Evolutionary conservation across 2,113 vertebrate species (phyloP), one percentile per base, ranked within the genome.

Genomic region (Propithecus coquereli): DNA sequence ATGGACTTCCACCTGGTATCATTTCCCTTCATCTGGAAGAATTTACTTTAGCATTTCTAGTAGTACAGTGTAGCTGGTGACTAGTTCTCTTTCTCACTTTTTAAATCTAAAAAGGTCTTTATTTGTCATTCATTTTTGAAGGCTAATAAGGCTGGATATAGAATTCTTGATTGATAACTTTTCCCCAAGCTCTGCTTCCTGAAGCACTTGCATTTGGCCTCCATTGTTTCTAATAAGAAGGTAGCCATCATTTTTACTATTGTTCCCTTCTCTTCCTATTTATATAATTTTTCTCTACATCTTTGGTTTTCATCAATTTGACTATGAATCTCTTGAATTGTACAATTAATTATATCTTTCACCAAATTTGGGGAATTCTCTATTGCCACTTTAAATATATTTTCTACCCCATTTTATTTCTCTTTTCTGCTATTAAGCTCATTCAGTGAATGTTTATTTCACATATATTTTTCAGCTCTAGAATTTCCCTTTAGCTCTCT

Each of bases 371-470:
- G 54, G 30, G 61, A 86, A 50, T 76, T 92, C 32, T 82, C 20
- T 85, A 11, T 57, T 61, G 74, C 52, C 52, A 86, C 52, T 71
- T 86, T 63, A 89, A 90, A 76, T 45, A 37, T 30, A 85, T 74
- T 90, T 88, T 82, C 40, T 71, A 47, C 13, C 17, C 17, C 61
- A 63, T 63, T 92, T 89, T 87, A 9, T 17, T 65, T 90, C 65
- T 85, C 45, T 18, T 94, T 12, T 94, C 22, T 45, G 32, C 37
- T 90, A 52, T 90, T 92, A 95, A 87, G 25, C 16, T 90, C 11
- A 96, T 45, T 27, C 63, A 83, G 12, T 79, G 81, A 92, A 87
- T 7, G 87, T 94, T 87, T 84, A 94, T 68, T 89, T 82, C 68
- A 77, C 40, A 71, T 66, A 2, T 54, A 89, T 54, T 86, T 71